Base-by-base conservation (phyloP, 1,140 invertebrate species). In the Cecropterus lyciades region DNA sequence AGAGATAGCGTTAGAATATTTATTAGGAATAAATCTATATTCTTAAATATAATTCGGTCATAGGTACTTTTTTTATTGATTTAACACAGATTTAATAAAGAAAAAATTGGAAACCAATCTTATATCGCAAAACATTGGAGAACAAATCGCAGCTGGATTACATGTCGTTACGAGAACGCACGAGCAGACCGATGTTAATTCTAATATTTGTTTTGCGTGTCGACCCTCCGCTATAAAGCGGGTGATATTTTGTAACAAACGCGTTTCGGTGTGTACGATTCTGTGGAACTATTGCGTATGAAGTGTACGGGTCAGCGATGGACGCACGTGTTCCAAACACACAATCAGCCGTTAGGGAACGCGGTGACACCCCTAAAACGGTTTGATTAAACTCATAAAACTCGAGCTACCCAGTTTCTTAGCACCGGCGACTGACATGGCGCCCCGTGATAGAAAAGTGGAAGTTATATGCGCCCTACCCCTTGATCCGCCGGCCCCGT, bases 381-480 rank as follows among this genome's bases (percentile, higher is more conserved):
- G 80, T 84, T 89, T 87, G 82, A 89, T 89, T 87, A 89, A 89
- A 87, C 70, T 86, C 84, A 84, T 87, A 86, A 86, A 89, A 83
- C 72, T 85, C 67, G 51, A 73, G 72, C 70, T 77, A 79, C 67
- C 64, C 70, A 70, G 71, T 75, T 73, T 67, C 68, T 71, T 55
- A 64, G 68, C 72, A 70, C 73, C 64, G 69, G 63, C 74, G 76
- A 60, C 63, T 65, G 70, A 65, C 65, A 74, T 65, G 65, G 56
- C 59, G 56, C 48, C 68, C 67, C 65, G 57, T 73, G 73, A 80
- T 82, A 82, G 73, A 78, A 87, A 87, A 84, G 72, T 82, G 69
- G 69, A 80, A 89, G 80, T 83, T 87, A 85, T 78, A 80, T 73
- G 69, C 72, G 72, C 77, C 75, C 76, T 85, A 75, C 79, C 78